phyloP scores from a whole-genome alignment of 2,113 vertebrate genomes.

The Callipepla californica region DNA sequence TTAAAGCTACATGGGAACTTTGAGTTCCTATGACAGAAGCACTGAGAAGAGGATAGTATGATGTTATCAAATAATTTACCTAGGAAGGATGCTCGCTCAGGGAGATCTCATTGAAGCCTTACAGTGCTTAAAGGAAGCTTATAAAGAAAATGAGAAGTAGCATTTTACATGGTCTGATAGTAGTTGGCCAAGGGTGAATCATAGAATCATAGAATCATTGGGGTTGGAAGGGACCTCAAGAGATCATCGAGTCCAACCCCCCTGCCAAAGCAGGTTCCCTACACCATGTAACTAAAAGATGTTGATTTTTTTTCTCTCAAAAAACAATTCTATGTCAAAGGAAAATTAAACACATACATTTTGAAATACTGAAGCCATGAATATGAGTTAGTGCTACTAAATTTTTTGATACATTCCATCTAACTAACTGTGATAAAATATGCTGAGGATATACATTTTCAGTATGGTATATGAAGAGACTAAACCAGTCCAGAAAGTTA shows the following conservation, averaged over 20 bases:
- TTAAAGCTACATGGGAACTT: background rate
- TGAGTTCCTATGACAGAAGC: background rate
- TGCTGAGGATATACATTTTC: background rate
- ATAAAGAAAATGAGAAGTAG: background rate
- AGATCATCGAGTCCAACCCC: too few relatives aligned
- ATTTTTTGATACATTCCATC: background rate
- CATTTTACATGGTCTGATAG: background rate
- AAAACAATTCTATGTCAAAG: conserved; percentile 39
- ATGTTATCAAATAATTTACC: background rate
- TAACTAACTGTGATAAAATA: background rate
- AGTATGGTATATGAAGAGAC: background rate
- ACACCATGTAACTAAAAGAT: background rate
- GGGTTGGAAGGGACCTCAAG: too few relatives aligned
- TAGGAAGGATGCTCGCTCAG: background rate
- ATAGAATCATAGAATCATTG: too few relatives aligned
- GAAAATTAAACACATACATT: conserved; percentile 57
- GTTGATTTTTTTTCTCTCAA: conserved; percentile 46
- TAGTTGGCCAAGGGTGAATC: background rate
- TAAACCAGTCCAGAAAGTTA: background rate
- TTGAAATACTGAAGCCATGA: background rate
- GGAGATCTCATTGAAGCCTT: too few relatives aligned
- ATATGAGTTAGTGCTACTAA: background rate
- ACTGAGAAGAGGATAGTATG: background rate
- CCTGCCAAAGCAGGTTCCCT: too few relatives aligned
- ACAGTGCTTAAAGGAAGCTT: too few relatives aligned